Percentiles rank a stretch among this genome's conserved stretches.
Evolutionary conservation across 1,140 invertebrate species (phyloP).

Genomic region (Eumeta japonica): DNA sequence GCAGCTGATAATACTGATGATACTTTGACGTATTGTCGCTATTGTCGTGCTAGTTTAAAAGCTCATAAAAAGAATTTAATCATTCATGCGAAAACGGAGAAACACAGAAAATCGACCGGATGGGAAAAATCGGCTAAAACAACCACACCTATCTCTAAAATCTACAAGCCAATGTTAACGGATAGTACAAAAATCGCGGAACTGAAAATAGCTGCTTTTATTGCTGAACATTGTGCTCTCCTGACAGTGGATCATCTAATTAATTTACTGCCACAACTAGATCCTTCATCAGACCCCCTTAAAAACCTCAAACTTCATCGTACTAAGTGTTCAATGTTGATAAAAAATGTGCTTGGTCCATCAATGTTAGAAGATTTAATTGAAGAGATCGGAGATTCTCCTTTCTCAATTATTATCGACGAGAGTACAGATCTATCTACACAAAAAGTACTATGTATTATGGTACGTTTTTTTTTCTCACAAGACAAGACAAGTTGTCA

Average conservation of each 20-base stretch:
- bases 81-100: conserved; percentile 9
- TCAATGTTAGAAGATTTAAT: conserved; percentile 22
- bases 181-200: conserved; percentile 25
- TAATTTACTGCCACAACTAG: conserved; percentile 16
- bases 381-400: conserved; percentile 21
- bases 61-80: conserved; percentile 13
- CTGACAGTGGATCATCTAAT: conserved; percentile 27
- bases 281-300: conserved; percentile 19
- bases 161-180: conserved; percentile 10
- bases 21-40: conserved; percentile 5
- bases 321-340: conserved; percentile 25
- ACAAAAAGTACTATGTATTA: conserved; percentile 24
- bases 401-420: conserved; percentile 27
- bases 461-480: conserved; percentile 16
- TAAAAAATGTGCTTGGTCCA: conserved; percentile 26
- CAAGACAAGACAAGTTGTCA: too few relatives aligned
- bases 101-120: conserved; percentile 4
- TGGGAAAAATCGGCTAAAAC: conserved; percentile 7
- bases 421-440: conserved; percentile 28
- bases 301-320: conserved; percentile 24
- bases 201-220: conserved; percentile 33
- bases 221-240: conserved; percentile 32
- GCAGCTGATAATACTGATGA: conserved; percentile 3
- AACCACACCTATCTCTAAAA: conserved; percentile 5
- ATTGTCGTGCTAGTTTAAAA: conserved; percentile 8